Base-by-base conservation (phyloP, 2,888 invertebrate species). In the Oxystoma pomonae region DNA sequence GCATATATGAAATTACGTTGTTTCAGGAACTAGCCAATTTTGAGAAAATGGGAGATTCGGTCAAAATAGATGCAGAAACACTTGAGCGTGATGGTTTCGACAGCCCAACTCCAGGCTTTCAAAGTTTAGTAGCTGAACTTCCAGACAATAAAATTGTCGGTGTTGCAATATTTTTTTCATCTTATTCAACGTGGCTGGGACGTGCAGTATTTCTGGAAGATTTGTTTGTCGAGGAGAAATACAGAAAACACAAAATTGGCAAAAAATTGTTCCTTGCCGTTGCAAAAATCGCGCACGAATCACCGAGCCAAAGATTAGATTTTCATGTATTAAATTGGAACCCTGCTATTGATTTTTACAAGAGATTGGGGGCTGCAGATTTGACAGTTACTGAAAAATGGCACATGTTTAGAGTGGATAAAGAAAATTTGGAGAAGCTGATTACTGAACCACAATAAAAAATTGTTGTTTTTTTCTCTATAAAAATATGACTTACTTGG, bases 161-260 rank as follows among this genome's bases (percentile, higher is more conserved):
- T 0, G 94, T 90, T 77, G 87, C 91, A 0, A 76, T 96, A 16
- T 96, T 89, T 79, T 95, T 88, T 79, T 87, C 86, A 65, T 86
- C 86, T 0, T 96, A 94, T 80, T 94, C 94, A 1, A 93, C 95
- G 0, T 95, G 94, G 92, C 81, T 87, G 70, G 96, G 96, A 0
- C 87, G 86, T 74, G 81, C 87, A 0, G 82, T 93, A 72, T 90
- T 90, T 81, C 82, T 97, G 62, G 96, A 96, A 80, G 96, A 96
- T 78, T 76, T 97, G 21, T 95, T 91, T 77, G 89, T 96, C 1
- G 84, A 86, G n/a, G 84, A 85, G 0, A 77, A 80, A 0, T 85
- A 85, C 76, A 83, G 95, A 19, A 81, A 84, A 1, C 81, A 81
- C 55, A 89, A 90, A 0, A 78, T 91, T 35, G 94, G 94, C 0